A percentile compares a stretch with the other conserved stretches of the same genome.
Conservation (phyloP, 2,888 invertebrate genomes). For the Eupelmus urozonus region DNA sequence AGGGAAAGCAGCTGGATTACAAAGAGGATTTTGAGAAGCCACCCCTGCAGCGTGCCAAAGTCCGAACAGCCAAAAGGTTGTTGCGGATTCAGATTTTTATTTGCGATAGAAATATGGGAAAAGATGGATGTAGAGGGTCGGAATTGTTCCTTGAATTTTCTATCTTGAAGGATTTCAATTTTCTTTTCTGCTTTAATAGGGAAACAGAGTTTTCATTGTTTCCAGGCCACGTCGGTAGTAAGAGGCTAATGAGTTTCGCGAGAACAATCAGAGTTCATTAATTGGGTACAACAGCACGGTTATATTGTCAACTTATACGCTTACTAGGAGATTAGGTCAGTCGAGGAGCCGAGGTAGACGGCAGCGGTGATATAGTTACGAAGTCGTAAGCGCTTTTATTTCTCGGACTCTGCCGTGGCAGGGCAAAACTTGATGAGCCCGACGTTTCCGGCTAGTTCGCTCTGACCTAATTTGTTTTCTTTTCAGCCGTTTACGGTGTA, state of each 20-base stretch:
- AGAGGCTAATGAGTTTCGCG: background rate
- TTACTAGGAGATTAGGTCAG: slow-evolving; percentile 24
- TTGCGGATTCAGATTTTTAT: too few relatives aligned
- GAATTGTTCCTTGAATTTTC: too few relatives aligned
- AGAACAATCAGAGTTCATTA: background rate
- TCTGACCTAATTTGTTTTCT: slow-evolving; percentile 20
- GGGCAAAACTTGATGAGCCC: slow-evolving; percentile 34
- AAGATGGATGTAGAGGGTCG: too few relatives aligned
- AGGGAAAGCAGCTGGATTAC: slow-evolving; percentile 32
- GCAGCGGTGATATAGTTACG: slow-evolving; percentile 7
- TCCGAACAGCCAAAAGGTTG: too few relatives aligned
- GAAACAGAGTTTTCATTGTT: too few relatives aligned
- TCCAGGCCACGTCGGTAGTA: too few relatives aligned
- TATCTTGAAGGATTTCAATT: too few relatives aligned
- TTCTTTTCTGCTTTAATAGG: too few relatives aligned
- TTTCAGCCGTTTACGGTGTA: too few relatives aligned
- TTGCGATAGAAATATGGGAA: too few relatives aligned
- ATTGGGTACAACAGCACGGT: background rate
- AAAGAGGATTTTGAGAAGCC: slow-evolving; percentile 7
- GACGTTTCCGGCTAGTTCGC: slow-evolving; percentile 10
- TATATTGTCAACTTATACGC: slow-evolving; percentile 11
- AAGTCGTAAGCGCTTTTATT: slow-evolving; percentile 33
- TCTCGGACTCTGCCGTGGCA: slow-evolving; percentile 4
- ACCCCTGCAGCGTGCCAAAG: too few relatives aligned
- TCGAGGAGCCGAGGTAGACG: slow-evolving; percentile 4